These are phyloP conservation scores for Lottia gigantea DNA, from an alignment of 2,888 invertebrate species.

Conservation along the genomic window DNA sequence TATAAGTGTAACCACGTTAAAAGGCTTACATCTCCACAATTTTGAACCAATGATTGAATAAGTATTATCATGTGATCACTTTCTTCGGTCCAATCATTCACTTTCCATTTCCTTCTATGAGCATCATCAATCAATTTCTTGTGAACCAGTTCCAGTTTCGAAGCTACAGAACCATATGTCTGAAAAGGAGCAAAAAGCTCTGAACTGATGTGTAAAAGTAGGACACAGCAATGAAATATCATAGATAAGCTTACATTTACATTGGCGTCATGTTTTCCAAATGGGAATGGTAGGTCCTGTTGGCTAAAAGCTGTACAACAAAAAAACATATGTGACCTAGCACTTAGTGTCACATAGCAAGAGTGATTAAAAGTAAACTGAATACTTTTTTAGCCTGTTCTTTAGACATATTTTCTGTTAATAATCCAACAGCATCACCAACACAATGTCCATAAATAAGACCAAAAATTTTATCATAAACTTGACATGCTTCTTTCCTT, in stretches of 20 bases:
- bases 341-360: no score
- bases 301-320: background rate
- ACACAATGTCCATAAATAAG: slow-evolving; percentile 62
- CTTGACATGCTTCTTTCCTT: slow-evolving; percentile 44
- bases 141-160: slow-evolving; percentile 53
- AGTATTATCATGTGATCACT: slow-evolving; percentile 69
- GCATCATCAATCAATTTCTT: slow-evolving; percentile 56
- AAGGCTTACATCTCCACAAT: slow-evolving; percentile 61
- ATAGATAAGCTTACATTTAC: no score
- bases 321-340: no score
- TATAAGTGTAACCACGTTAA: background rate
- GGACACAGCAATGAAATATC: no score
- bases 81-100: slow-evolving; percentile 69
- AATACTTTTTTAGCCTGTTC: slow-evolving; percentile 56
- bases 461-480: slow-evolving; percentile 57
- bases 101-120: slow-evolving; percentile 63
- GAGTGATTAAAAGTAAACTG: no score
- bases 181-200: slow-evolving; percentile 1
- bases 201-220: no score
- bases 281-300: no score
- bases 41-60: slow-evolving; percentile 65
- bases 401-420: slow-evolving; percentile 59
- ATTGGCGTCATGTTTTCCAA: no score
- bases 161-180: slow-evolving; percentile 44
- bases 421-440: slow-evolving; percentile 64